phyloP scores from a whole-genome alignment of 2,113 vertebrate genomes.

The Archilochus colubris region DNA sequence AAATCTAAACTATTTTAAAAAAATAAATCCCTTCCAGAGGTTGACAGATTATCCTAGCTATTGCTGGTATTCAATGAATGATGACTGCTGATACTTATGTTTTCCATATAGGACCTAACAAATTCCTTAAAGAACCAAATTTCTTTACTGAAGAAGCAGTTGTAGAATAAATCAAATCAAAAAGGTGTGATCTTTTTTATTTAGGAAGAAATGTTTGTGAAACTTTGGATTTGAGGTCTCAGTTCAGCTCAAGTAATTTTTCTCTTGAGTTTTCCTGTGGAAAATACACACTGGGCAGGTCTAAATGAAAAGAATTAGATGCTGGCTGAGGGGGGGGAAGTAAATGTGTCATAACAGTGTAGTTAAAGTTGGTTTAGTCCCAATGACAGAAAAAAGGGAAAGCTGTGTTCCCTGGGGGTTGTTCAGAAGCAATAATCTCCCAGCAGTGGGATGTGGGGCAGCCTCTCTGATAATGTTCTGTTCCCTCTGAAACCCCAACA shows the following conservation, averaged over 20 bases:
- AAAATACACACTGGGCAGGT: not conserved
- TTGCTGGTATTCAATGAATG: not conserved
- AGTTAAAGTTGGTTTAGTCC: not conserved
- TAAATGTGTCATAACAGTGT: not conserved
- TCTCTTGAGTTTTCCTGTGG: not conserved
- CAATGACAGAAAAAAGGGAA: not conserved
- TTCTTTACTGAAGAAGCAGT: not conserved
- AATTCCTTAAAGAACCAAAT: not conserved
- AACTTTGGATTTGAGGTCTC: not conserved
- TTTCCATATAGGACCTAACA: not conserved
- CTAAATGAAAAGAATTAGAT: not conserved
- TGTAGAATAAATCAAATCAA: not conserved
- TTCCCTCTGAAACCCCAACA: not conserved
- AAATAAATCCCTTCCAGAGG: not conserved
- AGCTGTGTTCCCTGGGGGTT: not conserved
- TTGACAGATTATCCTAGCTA: not conserved
- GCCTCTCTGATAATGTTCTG: not conserved
- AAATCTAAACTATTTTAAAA: not conserved
- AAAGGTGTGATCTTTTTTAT: not conserved
- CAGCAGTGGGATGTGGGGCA: not conserved
- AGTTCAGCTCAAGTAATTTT: not conserved
- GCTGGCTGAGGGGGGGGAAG: not conserved
- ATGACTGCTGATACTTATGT: not conserved
- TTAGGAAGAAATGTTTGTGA: not conserved
- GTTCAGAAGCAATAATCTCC: accelerated